Percentiles rank a stretch among this genome's conserved stretches.
phyloP scores from a whole-genome alignment of 2,888 invertebrate species.

The Drosophila engyochracea region DNA sequence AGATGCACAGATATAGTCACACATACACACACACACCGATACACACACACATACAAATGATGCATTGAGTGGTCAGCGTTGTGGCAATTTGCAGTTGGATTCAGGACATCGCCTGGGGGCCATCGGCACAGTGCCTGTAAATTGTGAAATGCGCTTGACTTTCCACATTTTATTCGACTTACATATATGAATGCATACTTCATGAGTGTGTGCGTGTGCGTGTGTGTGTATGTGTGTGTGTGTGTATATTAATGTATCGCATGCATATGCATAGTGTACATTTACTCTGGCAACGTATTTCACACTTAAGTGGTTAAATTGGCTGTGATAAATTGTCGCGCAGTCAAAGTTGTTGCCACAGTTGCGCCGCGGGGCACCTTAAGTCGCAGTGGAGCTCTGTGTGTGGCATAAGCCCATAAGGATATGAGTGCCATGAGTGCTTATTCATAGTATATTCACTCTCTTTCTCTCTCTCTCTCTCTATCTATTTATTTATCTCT shows the following conservation, averaged over 20 bases:
- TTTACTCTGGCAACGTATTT: conserved; percentile 65
- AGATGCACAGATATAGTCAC: conserved; percentile 26
- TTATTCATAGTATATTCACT: conserved; percentile 64
- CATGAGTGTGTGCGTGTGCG: not conserved
- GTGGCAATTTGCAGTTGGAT: conserved; percentile 52
- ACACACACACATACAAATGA: conserved; percentile 20
- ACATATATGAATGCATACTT: conserved; percentile 8
- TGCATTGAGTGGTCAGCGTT: conserved; percentile 59
- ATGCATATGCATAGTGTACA: conserved; percentile 48
- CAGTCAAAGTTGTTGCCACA: conserved; percentile 69
- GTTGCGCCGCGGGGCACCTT: conserved; percentile 67
- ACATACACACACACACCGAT: conserved; percentile 22
- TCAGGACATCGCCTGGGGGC: conserved; percentile 27
- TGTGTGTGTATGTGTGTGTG: not conserved
- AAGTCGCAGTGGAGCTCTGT: conserved; percentile 48
- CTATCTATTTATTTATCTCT: not conserved
- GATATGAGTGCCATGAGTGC: conserved; percentile 52
- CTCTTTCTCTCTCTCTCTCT: not conserved
- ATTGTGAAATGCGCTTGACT: conserved; percentile 46
- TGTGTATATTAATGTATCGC: conserved; percentile 18
- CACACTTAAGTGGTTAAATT: conserved; percentile 82
- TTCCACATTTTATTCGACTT: conserved; percentile 54
- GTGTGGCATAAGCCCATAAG: conserved; percentile 56
- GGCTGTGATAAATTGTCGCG: conserved; percentile 81
- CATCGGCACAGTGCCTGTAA: conserved; percentile 39